These are phyloP conservation scores for Meiosimyza decipiens DNA, from an alignment of 2,888 invertebrate species.

Conservation along the genomic window DNA sequence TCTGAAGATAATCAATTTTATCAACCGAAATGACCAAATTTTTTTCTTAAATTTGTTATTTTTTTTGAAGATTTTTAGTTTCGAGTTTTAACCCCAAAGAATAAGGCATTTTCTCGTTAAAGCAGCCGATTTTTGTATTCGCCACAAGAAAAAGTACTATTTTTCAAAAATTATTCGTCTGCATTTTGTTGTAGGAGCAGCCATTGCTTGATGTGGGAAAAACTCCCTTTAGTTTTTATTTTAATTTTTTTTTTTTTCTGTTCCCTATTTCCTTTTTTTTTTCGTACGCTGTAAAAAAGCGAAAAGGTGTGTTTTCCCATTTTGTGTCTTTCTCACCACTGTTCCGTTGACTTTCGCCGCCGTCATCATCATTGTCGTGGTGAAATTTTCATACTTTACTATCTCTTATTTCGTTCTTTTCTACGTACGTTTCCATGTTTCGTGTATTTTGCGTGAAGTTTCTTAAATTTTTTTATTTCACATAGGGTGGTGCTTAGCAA, in stretches of 20 bases:
- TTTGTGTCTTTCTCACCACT: conserved; percentile 22
- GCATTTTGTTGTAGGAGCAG: conserved; percentile 10
- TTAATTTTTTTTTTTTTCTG: neutral
- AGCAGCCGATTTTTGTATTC: neutral
- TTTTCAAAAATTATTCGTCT: conserved; percentile 1
- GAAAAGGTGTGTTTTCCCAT: conserved; percentile 31
- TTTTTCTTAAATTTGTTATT: too few species aligned
- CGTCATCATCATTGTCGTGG: conserved; percentile 55
- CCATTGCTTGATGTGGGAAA: conserved; percentile 15
- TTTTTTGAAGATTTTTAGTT: too few species aligned
- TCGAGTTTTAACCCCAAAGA: too few species aligned
- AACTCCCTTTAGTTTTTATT: conserved; percentile 7
- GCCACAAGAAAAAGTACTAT: neutral
- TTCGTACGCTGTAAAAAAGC: neutral
- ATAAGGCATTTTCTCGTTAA: neutral
- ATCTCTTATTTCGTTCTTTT: conserved; percentile 39
- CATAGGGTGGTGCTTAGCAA: conserved; percentile 55
- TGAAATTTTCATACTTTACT: conserved; percentile 40
- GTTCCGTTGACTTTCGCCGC: conserved; percentile 49
- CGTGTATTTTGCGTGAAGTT: conserved; percentile 43
- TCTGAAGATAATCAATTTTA: too few species aligned
- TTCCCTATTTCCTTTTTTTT: conserved; percentile 9
- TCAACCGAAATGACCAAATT: too few species aligned
- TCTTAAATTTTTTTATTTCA: conserved; percentile 33
- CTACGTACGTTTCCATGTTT: conserved; percentile 43